Percentiles rank a stretch among this genome's conserved stretches.
phyloP scores from a whole-genome alignment of 2,113 vertebrate genomes.

The Ochotona princeps region DNA sequence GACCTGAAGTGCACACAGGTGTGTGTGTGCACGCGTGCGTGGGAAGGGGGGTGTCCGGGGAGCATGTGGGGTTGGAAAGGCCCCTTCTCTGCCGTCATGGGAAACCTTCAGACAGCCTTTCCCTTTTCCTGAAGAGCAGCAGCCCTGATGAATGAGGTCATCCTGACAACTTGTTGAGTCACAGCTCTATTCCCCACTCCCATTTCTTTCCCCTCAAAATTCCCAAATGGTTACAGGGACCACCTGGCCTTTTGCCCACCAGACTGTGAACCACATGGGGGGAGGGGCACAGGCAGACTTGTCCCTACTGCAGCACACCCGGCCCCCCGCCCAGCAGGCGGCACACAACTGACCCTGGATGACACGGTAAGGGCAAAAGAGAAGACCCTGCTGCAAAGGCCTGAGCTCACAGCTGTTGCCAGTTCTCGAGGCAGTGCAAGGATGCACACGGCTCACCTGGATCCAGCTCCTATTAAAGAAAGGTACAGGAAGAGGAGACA shows the following conservation, averaged over 20 bases:
- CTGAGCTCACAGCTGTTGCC: too few species aligned
- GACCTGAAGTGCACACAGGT: too few species aligned
- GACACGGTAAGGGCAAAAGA: background rate
- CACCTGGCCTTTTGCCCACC: background rate
- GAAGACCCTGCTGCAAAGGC: too few species aligned
- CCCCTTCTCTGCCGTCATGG: background rate
- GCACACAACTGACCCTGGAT: background rate
- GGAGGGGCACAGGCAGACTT: background rate
- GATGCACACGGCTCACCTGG: background rate
- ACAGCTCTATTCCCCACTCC: background rate
- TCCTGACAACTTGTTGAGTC: background rate
- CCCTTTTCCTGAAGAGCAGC: background rate
- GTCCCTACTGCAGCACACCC: background rate
- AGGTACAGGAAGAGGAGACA: background rate
- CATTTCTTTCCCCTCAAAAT: background rate
- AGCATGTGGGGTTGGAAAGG: background rate
- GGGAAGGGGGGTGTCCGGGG: too few species aligned
- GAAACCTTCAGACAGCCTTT: background rate
- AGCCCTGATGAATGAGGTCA: background rate
- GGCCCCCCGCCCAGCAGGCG: background rate
- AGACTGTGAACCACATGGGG: slow-evolving; percentile 48
- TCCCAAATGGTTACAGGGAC: slow-evolving; percentile 1
- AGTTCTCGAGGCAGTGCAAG: background rate
- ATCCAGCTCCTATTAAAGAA: slow-evolving; percentile 36
- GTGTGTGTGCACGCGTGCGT: too few species aligned